These are phyloP conservation scores for Arge pagana DNA, from an alignment of 2,888 invertebrate species.

Conservation along the genomic window DNA sequence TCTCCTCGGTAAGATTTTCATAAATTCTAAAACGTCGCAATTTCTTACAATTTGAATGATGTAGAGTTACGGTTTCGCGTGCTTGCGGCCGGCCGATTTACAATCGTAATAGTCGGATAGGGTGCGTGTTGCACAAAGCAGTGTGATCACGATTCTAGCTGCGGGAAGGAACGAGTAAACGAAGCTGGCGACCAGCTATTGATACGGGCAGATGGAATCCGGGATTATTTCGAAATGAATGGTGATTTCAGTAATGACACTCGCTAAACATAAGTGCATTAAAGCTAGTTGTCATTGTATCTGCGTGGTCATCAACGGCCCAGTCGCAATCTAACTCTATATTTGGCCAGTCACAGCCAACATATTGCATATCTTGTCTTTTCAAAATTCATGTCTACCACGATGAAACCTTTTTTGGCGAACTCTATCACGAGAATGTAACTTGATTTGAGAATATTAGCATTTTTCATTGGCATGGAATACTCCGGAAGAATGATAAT, in stretches of 20 bases:
- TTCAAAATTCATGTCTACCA: slow-evolving; percentile 33
- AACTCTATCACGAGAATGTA: slow-evolving; percentile 8
- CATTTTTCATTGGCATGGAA: background rate
- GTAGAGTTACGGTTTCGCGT: slow-evolving; percentile 22
- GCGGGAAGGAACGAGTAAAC: slow-evolving; percentile 46
- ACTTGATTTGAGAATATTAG: background rate
- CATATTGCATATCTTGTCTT: slow-evolving; percentile 53
- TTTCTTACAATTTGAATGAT: slow-evolving; percentile 22
- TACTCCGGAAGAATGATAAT: slow-evolving; percentile 2
- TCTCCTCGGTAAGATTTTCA: slow-evolving; percentile 63
- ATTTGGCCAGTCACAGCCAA: slow-evolving; percentile 57
- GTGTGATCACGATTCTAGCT: slow-evolving; percentile 37
- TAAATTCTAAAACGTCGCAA: slow-evolving; percentile 21
- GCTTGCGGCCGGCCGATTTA: slow-evolving; percentile 10
- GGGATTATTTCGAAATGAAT: slow-evolving; percentile 52
- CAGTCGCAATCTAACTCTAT: slow-evolving; percentile 54
- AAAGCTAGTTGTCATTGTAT: slow-evolving; percentile 45
- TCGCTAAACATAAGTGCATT: slow-evolving; percentile 44
- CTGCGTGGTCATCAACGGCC: slow-evolving; percentile 36
- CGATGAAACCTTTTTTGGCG: slow-evolving; percentile 2
- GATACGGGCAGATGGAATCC: slow-evolving; percentile 62
- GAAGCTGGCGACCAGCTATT: slow-evolving; percentile 46
- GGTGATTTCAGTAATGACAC: slow-evolving; percentile 47
- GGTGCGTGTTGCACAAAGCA: slow-evolving; percentile 36
- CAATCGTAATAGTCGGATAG: slow-evolving; percentile 24